Evolutionary conservation across 2,797 vertebrate genomes (phyloP).

Genomic region (Rhabdomys pumilio): DNA sequence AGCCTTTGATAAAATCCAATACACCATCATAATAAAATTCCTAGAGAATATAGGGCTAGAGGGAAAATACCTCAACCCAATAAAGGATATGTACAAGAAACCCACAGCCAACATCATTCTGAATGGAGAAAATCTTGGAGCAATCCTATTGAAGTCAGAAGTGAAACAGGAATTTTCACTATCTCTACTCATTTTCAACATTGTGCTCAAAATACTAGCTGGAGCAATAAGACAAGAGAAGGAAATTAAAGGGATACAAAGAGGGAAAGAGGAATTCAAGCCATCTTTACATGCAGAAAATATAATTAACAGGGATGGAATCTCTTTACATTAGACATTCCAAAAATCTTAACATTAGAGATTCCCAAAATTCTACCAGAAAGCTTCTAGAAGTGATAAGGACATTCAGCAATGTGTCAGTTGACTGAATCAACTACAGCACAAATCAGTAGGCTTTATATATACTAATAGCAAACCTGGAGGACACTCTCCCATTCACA

Average conservation of each 20-base stretch:
- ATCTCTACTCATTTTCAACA: background rate
- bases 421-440: background rate
- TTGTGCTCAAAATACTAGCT: background rate
- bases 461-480: background rate
- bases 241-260: background rate
- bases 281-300: background rate
- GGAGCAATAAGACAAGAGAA: background rate
- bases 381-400: background rate
- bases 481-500: background rate
- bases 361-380: background rate
- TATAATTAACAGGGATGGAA: background rate
- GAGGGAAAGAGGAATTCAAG: background rate
- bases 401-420: background rate
- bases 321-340: background rate
- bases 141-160: background rate
- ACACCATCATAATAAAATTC: background rate
- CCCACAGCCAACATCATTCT: background rate
- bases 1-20: background rate
- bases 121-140: background rate
- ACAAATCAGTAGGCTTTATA: background rate
- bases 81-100: background rate
- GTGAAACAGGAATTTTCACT: background rate
- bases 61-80: background rate
- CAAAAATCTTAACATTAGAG: background rate
- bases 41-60: background rate